Evolutionary conservation across 2,888 invertebrate genomes (phyloP).

Genomic region (Aricia artaxerxes): DNA sequence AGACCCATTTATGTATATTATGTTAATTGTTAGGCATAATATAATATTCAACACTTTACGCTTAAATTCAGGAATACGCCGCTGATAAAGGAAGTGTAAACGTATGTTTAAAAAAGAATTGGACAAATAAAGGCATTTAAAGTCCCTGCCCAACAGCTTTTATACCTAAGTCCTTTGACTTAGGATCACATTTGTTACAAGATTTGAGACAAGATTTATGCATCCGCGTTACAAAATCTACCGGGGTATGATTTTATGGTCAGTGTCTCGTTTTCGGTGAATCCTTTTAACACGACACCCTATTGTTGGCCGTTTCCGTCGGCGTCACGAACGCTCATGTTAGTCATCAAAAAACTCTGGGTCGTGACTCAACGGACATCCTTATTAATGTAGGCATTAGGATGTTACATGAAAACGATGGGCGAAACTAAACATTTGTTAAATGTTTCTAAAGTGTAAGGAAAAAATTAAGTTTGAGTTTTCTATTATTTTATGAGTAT

Average conservation of each 20-base stretch:
- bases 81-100: too few species aligned
- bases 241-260: not conserved
- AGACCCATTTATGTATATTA: too few species aligned
- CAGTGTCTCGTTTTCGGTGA: slow-evolving; percentile 4
- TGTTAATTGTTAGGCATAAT: too few species aligned
- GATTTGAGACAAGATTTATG: not conserved
- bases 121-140: not conserved
- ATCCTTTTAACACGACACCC: slow-evolving; percentile 18
- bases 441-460: not conserved
- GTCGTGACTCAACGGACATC: slow-evolving; percentile 12
- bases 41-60: too few species aligned
- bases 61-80: too few species aligned
- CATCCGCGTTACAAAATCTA: not conserved
- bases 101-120: too few species aligned
- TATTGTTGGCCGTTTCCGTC: slow-evolving; percentile 7
- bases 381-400: not conserved
- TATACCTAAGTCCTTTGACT: not conserved
- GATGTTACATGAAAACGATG: slow-evolving; percentile 6
- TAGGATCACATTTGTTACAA: too few species aligned
- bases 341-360: not conserved
- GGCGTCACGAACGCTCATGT: not conserved
- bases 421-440: not conserved
- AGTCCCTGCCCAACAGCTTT: not conserved
- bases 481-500: not conserved
- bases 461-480: not conserved